These are phyloP conservation scores for Leptinotarsa peninsularis DNA, from an alignment of 2,888 invertebrate genomes.

Conservation along the genomic window DNA sequence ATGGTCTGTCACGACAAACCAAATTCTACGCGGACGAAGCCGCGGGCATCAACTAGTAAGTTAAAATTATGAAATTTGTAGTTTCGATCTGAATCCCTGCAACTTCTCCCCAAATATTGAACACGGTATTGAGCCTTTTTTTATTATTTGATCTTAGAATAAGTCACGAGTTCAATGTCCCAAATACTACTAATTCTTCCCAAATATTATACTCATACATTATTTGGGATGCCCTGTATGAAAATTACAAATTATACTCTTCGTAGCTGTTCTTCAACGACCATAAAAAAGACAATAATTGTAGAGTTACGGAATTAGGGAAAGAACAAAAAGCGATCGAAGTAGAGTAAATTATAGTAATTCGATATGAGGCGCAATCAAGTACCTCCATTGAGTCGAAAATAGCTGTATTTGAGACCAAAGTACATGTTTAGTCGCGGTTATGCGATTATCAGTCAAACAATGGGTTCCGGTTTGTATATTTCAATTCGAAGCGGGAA, in stretches of 20 bases:
- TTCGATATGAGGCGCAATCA: constrained; percentile 27
- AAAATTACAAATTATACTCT: constrained; percentile 15
- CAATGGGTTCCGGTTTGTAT: constrained; percentile 5
- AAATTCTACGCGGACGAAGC: too few relatives aligned
- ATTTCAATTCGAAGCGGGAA: not conserved
- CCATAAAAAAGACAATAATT: constrained; percentile 19
- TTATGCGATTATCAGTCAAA: constrained; percentile 5
- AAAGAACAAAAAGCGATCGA: constrained; percentile 12
- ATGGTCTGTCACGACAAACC: too few relatives aligned
- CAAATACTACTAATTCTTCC: too few relatives aligned
- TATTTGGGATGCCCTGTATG: not conserved
- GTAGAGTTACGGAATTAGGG: constrained; percentile 24
- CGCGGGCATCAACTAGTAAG: too few relatives aligned
- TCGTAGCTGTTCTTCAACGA: constrained; percentile 11
- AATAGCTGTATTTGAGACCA: constrained; percentile 32
- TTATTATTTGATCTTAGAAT: too few relatives aligned
- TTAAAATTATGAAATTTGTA: too few relatives aligned
- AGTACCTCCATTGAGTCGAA: constrained; percentile 32
- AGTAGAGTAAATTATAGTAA: constrained; percentile 29
- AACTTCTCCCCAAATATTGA: too few relatives aligned
- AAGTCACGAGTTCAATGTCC: too few relatives aligned
- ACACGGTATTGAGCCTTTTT: too few relatives aligned
- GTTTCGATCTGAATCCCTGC: too few relatives aligned
- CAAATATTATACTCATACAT: too few relatives aligned
- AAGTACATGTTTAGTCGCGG: constrained; percentile 24